Evolutionary conservation across 2,113 vertebrate species (phyloP).

Genomic region (Anarrhichthys ocellatus): DNA sequence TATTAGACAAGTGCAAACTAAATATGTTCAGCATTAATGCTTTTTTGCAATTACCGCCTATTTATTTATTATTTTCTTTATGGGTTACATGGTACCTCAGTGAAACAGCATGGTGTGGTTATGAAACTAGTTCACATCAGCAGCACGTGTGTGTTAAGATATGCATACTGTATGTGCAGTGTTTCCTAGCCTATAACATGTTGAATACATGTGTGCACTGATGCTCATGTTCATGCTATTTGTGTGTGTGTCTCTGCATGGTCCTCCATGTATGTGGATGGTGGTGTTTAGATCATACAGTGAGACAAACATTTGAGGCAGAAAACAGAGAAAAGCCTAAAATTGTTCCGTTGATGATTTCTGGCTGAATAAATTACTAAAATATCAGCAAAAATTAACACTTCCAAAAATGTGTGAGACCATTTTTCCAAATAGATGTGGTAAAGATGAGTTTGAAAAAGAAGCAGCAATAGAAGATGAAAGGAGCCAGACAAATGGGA

Average conservation of each 20-base stretch:
- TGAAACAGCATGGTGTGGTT: slow-evolving; percentile 31
- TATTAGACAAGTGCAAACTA: neutral
- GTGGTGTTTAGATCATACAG: neutral
- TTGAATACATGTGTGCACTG: neutral
- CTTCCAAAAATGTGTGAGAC: slow-evolving; percentile 24
- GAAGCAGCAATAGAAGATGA: slow-evolving; percentile 48
- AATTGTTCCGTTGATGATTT: neutral
- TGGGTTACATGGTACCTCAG: neutral
- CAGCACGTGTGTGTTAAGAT: slow-evolving; percentile 28
- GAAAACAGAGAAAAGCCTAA: neutral
- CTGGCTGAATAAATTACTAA: neutral
- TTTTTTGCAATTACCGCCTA: neutral
- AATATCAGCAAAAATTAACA: slow-evolving; percentile 6
- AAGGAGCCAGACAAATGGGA: slow-evolving; percentile 55
- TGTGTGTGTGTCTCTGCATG: neutral
- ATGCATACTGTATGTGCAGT: slow-evolving; percentile 10
- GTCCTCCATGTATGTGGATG: neutral
- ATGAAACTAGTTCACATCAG: neutral
- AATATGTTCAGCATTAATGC: neutral
- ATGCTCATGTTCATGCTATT: slow-evolving; percentile 8
- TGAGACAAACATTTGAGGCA: neutral
- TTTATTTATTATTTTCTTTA: neutral
- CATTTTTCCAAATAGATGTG: slow-evolving; percentile 38
- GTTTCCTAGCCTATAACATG: slow-evolving; percentile 10
- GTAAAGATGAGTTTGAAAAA: slow-evolving; percentile 49